Evolutionary conservation across 2,797 vertebrate genomes (phyloP), one percentile per base, ranked within the genome.

Genomic region (Sebastes steindachneri): DNA sequence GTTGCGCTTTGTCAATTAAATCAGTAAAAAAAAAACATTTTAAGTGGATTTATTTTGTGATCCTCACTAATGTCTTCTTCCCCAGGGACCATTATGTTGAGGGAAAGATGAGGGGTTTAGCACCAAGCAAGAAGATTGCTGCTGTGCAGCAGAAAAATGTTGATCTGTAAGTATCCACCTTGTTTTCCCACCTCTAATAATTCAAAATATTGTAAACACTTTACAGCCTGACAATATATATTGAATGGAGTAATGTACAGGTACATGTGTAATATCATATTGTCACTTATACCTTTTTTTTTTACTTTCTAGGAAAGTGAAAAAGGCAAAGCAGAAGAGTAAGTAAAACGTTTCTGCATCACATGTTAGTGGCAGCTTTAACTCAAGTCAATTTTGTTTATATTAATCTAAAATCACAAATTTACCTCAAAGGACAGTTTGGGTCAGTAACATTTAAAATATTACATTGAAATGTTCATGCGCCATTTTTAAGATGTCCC

Each of bases 241-340:
- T 64, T 65, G 14, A 51, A 25, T 57, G 53, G 21, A 1, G 25
- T 51, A 35, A 5, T 21, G 1, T 35, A 10, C 11, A 21, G 2
- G 15, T 29, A 4, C 11, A 1, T 21, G 12, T 77, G 15, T 80
- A 3, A 14, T 54, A 58, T 73, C 1, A 48, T 68, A 7, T 11
- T 45, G 5, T 71, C 31, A 23, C 17, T 35, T 3, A 23, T 14
- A 65, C 37, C 37, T 5, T 15, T 59, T 48, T 5, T 58, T 67
- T 86, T 41, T 86, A 6, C 26, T 51, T 81, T 72, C 19, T 85
- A 99, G 98, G 96, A 99, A 98, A 96, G 97, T 97, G 76, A 99
- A 99, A 94, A 99, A 99, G 96, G 97, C 97, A 90, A 99, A 99
- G 87, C 98, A 97, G 92, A 99, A 98, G 95, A 96, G 98, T 99